Conservation (phyloP, 2,888 invertebrate genomes). For the Scaptomyza caliginosa region DNA sequence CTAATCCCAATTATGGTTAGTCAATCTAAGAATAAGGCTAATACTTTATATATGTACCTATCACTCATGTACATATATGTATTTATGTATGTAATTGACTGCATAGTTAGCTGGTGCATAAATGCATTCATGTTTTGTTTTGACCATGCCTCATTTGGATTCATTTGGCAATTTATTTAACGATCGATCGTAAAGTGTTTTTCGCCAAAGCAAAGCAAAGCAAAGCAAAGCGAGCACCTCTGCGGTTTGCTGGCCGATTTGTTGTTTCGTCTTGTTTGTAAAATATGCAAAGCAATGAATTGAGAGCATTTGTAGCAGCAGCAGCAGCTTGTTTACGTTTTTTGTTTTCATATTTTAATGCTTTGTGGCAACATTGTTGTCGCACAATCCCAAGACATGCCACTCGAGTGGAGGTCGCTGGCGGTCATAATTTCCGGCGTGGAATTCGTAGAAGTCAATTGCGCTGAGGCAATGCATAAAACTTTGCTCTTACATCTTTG, state of each 20-base stretch:
- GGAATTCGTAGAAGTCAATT: slow-evolving; percentile 78
- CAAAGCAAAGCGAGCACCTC: slow-evolving; percentile 51
- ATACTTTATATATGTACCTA: slow-evolving; percentile 4
- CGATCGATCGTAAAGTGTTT: slow-evolving; percentile 81
- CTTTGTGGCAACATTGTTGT: slow-evolving; percentile 75
- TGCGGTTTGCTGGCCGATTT: slow-evolving; percentile 27
- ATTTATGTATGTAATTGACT: not conserved
- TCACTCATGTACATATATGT: not conserved
- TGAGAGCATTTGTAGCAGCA: slow-evolving; percentile 45
- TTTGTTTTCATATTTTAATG: slow-evolving; percentile 76
- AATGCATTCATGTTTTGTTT: slow-evolving; percentile 59
- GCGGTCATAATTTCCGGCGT: slow-evolving; percentile 79
- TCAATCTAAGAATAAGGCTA: too few species aligned
- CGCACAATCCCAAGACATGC: slow-evolving; percentile 57
- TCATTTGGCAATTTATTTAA: slow-evolving; percentile 81
- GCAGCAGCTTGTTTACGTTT: slow-evolving; percentile 69
- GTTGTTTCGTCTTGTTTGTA: slow-evolving; percentile 21
- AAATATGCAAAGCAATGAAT: slow-evolving; percentile 33
- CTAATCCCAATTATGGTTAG: too few species aligned
- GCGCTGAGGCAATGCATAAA: slow-evolving; percentile 51
- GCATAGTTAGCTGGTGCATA: slow-evolving; percentile 21
- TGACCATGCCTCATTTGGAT: slow-evolving; percentile 77
- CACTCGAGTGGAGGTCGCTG: slow-evolving; percentile 55
- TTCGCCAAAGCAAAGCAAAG: slow-evolving; percentile 25
- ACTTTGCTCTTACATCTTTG: slow-evolving; percentile 37